Evolutionary conservation across 2,888 invertebrate species (phyloP).

Genomic region (Lampropteryx suffumata): DNA sequence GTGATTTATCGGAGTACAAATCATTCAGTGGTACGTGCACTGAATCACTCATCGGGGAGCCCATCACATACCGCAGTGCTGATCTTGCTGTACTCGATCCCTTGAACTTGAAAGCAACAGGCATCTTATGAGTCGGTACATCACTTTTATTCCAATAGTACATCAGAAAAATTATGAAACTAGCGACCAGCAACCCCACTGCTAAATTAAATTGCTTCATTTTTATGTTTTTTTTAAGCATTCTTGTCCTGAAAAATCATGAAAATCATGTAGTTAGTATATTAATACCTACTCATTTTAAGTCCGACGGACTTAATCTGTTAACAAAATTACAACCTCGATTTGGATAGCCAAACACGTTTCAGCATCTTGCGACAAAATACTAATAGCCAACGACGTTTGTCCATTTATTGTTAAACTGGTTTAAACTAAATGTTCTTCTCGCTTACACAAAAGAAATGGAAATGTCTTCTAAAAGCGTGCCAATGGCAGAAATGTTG

Average conservation of each 20-base stretch:
- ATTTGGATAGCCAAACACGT: constrained; percentile 40
- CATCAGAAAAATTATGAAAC: constrained; percentile 44
- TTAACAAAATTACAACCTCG: constrained; percentile 40
- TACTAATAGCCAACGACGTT: constrained; percentile 1
- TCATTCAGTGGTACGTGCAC: constrained; percentile 48
- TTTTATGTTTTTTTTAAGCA: constrained; percentile 44
- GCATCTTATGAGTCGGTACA: constrained; percentile 11
- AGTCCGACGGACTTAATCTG: background rate
- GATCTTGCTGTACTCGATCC: constrained; percentile 10
- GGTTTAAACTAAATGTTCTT: background rate
- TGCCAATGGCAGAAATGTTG: background rate
- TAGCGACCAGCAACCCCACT: constrained; percentile 35
- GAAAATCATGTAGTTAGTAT: no score
- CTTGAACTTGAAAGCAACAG: background rate
- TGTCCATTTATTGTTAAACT: constrained; percentile 1
- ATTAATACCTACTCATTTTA: no score
- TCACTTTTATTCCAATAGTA: constrained; percentile 48
- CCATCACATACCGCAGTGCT: constrained; percentile 12
- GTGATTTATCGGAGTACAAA: constrained; percentile 42
- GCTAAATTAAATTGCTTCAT: constrained; percentile 52
- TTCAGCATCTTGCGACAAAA: constrained; percentile 39
- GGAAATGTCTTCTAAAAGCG: background rate
- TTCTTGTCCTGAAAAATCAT: constrained; percentile 59
- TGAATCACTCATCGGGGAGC: constrained; percentile 49
- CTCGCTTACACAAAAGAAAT: background rate